Evolutionary conservation across 2,888 invertebrate genomes (phyloP).

Genomic region (Sialis fuliginosa): DNA sequence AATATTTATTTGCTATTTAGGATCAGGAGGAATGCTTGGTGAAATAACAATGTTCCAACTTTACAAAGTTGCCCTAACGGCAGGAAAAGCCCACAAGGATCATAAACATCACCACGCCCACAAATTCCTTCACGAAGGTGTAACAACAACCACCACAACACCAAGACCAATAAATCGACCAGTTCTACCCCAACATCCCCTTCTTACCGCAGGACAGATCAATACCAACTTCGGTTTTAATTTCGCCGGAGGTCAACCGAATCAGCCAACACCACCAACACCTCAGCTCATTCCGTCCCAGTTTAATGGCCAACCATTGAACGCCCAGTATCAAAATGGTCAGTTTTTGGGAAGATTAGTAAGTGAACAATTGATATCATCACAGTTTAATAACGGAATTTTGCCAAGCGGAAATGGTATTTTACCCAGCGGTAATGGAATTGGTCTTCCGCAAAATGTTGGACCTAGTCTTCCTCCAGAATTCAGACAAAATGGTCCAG

Average conservation of each 20-base stretch:
- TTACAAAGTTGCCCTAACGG: constrained; percentile 63
- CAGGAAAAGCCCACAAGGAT: constrained; percentile 72
- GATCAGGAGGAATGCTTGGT: constrained; percentile 45
- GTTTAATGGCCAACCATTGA: constrained; percentile 29
- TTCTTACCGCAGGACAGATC: constrained; percentile 44
- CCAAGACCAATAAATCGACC: constrained; percentile 36
- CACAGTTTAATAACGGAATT: not conserved
- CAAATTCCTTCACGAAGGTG: constrained; percentile 58
- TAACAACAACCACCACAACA: constrained; percentile 37
- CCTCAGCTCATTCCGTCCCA: constrained; percentile 23
- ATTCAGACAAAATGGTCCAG: not conserved
- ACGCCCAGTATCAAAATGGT: constrained; percentile 42
- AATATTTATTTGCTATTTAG: constrained; percentile 21
- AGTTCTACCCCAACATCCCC: constrained; percentile 29
- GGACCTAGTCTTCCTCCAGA: constrained; percentile 4
- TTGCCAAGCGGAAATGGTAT: not conserved
- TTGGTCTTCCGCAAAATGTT: constrained; percentile 21
- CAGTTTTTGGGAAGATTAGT: constrained; percentile 31
- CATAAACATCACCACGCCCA: constrained; percentile 79
- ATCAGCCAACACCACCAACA: constrained; percentile 17
- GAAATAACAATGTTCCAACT: constrained; percentile 68
- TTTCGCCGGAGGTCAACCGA: constrained; percentile 25
- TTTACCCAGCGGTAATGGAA: not conserved
- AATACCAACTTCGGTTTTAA: constrained; percentile 37
- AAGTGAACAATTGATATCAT: constrained; percentile 11